Evolutionary conservation across 2,797 vertebrate species (phyloP).

Genomic region (Numenius phaeopus): DNA sequence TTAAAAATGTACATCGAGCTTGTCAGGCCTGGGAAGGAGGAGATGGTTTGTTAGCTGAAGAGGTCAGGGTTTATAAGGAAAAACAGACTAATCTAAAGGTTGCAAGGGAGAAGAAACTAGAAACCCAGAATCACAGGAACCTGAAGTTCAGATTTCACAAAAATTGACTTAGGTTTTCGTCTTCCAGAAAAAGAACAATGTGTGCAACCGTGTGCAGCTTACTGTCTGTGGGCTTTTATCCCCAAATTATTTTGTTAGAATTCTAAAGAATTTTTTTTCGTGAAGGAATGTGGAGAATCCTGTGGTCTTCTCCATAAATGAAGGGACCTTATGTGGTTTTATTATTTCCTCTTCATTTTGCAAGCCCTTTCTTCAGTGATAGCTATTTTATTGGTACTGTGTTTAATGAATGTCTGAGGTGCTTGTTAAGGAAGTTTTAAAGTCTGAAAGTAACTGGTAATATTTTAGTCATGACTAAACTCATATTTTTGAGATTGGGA

Average conservation of each 20-base stretch:
- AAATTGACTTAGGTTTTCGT: background rate
- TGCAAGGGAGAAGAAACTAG: background rate
- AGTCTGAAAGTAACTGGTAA: background rate
- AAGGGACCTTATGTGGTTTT: background rate
- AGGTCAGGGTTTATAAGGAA: background rate
- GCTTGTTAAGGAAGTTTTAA: background rate
- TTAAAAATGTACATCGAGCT: background rate
- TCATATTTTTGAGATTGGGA: background rate
- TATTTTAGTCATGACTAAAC: background rate
- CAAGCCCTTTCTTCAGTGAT: background rate
- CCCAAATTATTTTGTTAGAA: background rate
- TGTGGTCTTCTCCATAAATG: background rate
- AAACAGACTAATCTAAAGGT: background rate
- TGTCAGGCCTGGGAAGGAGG: background rate
- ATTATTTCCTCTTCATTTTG: background rate
- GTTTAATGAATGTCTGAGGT: background rate
- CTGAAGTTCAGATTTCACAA: background rate
- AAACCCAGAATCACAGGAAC: background rate
- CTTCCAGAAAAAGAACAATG: background rate
- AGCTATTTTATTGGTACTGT: background rate
- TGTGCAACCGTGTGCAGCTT: fast-evolving
- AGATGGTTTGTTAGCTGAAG: background rate
- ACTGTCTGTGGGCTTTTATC: background rate
- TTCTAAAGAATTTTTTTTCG: background rate
- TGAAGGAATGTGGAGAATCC: background rate